phyloP scores from a whole-genome alignment of 1,140 invertebrate genomes.

The Leptinotarsa undecemlineata region DNA sequence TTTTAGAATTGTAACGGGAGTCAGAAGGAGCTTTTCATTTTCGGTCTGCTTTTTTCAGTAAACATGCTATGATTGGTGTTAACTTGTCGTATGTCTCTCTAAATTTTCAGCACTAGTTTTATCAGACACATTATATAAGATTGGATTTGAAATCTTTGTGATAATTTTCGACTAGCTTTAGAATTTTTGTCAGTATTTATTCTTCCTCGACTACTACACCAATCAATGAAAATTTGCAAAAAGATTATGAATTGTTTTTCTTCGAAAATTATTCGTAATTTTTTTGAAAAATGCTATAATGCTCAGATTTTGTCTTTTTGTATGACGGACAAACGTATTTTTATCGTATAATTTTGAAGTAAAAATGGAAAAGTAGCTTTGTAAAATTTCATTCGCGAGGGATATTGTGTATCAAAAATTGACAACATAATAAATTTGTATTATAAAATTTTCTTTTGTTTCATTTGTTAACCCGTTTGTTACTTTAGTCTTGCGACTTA shows the following conservation, averaged over 20 bases:
- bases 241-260: slow-evolving; percentile 11
- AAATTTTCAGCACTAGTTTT: slow-evolving; percentile 34
- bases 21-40: slow-evolving; percentile 9
- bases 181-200: slow-evolving; percentile 34
- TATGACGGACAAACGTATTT: slow-evolving; percentile 35
- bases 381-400: slow-evolving; percentile 55
- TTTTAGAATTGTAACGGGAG: neutral
- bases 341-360: slow-evolving; percentile 40
- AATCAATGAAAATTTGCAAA: slow-evolving; percentile 29
- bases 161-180: slow-evolving; percentile 35
- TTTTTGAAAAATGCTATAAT: slow-evolving; percentile 38
- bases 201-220: slow-evolving; percentile 37
- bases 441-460: slow-evolving; percentile 45
- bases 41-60: slow-evolving; percentile 7
- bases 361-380: slow-evolving; percentile 51
- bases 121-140: slow-evolving; percentile 33
- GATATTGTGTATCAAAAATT: slow-evolving; percentile 54
- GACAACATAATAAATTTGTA: slow-evolving; percentile 58
- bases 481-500: too few relatives aligned
- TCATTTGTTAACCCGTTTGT: neutral
- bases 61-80: slow-evolving; percentile 40
- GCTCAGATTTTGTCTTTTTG: slow-evolving; percentile 43
- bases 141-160: slow-evolving; percentile 36
- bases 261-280: neutral
- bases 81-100: slow-evolving; percentile 33